phyloP scores from a whole-genome alignment of 2,888 invertebrate genomes.

The Lasius platythorax region DNA sequence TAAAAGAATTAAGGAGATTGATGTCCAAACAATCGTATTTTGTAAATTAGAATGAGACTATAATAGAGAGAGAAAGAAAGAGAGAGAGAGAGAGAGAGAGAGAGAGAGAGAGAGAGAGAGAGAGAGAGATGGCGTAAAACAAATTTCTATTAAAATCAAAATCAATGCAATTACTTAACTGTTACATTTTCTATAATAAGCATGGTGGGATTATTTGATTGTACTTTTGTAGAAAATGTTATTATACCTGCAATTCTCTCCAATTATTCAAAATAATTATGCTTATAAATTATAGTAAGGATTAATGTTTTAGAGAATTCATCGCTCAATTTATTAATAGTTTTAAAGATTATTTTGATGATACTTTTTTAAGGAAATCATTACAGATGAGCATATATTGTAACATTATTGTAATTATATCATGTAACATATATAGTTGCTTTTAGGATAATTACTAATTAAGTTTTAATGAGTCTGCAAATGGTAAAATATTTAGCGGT shows the following conservation, averaged over 20 bases:
- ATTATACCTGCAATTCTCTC: background rate
- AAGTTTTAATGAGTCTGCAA: background rate
- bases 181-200: background rate
- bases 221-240: background rate
- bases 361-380: background rate
- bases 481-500: background rate
- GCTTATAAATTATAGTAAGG: background rate
- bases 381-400: background rate
- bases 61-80: background rate
- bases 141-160: constrained; percentile 7
- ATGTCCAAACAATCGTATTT: constrained; percentile 33
- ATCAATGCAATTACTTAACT: constrained; percentile 2
- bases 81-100: background rate
- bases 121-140: background rate
- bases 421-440: background rate
- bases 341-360: background rate
- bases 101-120: background rate
- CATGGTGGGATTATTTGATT: background rate
- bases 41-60: background rate
- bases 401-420: constrained; percentile 2
- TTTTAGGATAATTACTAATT: background rate
- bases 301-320: background rate
- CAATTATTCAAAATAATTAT: background rate
- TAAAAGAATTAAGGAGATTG: constrained; percentile 49
- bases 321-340: background rate